Evolutionary conservation across 2,888 invertebrate genomes (phyloP).

Genomic region (Ceratothoa steindachneri): DNA sequence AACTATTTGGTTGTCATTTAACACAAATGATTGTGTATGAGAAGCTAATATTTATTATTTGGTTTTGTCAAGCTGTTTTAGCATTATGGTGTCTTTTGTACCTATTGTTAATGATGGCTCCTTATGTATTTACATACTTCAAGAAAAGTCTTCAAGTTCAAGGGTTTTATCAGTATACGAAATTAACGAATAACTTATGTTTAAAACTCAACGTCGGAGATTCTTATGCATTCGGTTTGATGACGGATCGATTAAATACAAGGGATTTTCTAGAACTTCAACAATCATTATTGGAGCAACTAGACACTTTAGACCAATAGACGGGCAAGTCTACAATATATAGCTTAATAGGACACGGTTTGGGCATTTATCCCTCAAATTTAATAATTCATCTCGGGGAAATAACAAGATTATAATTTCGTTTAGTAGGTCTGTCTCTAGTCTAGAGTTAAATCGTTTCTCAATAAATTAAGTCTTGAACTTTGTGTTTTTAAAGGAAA

Average conservation of each 20-base stretch:
- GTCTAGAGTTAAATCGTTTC: no score
- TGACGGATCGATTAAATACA: background rate
- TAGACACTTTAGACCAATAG: background rate
- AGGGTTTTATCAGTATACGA: background rate
- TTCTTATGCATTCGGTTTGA: background rate
- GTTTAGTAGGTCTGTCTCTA: no score
- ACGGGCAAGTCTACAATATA: no score
- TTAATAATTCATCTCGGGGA: no score
- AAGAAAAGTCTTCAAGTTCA: background rate
- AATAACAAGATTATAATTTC: no score
- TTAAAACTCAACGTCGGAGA: background rate
- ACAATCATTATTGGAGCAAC: background rate
- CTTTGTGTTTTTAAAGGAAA: no score
- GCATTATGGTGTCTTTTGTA: background rate
- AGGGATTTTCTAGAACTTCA: background rate
- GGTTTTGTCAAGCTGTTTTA: background rate
- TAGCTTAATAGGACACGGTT: no score
- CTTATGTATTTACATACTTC: background rate
- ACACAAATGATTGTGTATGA: background rate
- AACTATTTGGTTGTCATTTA: constrained; percentile 2
- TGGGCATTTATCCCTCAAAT: no score
- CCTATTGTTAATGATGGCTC: background rate
- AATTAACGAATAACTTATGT: background rate
- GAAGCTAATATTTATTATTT: background rate
- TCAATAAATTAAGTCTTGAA: no score